A percentile compares a stretch with the other conserved stretches of the same genome.
Conservation (phyloP, 2,797 vertebrate species). For the Sebastes minor region DNA sequence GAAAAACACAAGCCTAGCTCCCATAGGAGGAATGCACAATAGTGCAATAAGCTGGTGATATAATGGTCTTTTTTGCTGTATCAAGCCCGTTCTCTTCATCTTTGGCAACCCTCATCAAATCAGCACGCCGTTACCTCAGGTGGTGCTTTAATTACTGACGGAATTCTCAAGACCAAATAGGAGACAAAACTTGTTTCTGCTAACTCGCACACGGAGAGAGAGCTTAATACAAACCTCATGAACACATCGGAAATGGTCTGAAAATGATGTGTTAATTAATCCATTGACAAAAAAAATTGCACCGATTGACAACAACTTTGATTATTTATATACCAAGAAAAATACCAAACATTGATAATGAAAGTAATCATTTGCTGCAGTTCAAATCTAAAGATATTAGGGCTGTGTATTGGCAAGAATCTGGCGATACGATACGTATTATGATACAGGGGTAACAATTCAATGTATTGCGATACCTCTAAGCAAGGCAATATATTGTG, state of each 20-base stretch:
- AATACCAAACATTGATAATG: not conserved
- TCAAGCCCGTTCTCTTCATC: constrained; percentile 69
- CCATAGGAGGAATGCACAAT: constrained; percentile 75
- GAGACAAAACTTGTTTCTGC: constrained; percentile 48
- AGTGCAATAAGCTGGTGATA: constrained; percentile 74
- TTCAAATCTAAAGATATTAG: not conserved
- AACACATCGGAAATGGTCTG: not conserved
- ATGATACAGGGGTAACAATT: too few relatives aligned
- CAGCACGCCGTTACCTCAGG: constrained; percentile 73
- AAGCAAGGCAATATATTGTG: too few relatives aligned
- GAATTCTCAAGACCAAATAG: constrained; percentile 52
- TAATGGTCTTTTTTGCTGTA: constrained; percentile 74
- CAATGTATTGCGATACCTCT: too few relatives aligned
- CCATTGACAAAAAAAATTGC: not conserved
- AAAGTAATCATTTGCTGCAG: not conserved
- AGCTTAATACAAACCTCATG: not conserved
- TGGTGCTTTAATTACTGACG: constrained; percentile 75
- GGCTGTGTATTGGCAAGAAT: too few relatives aligned
- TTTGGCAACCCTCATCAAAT: constrained; percentile 78
- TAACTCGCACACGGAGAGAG: constrained; percentile 34
- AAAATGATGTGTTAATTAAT: not conserved
- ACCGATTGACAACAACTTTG: not conserved
- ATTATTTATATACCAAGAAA: not conserved
- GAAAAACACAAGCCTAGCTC: constrained; percentile 71
- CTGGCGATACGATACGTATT: fast-evolving